phyloP scores from a whole-genome alignment of 35 echinoderm and acorn worm species.

The Apostichopus japonicus region DNA sequence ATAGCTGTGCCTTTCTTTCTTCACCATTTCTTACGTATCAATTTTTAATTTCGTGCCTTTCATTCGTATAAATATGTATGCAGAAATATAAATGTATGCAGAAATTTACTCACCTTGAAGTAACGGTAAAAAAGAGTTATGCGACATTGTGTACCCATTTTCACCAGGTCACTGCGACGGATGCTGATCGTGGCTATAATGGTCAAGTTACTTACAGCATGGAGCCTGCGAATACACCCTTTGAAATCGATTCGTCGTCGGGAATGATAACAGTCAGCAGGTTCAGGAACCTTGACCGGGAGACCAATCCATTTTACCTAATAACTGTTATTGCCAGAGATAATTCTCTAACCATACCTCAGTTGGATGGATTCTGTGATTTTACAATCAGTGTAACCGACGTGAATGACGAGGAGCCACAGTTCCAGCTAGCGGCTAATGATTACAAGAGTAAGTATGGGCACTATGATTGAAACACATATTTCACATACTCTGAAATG shows the following conservation, averaged over 20 bases:
- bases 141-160: too few species aligned
- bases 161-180: constrained; percentile 38
- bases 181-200: constrained; percentile 31
- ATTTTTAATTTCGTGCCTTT: too few species aligned
- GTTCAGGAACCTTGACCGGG: constrained; percentile 21
- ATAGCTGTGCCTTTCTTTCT: too few species aligned
- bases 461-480: not conserved
- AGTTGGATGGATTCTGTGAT: constrained; percentile 42
- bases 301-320: not conserved
- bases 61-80: too few species aligned
- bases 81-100: too few species aligned
- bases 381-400: constrained; percentile 14
- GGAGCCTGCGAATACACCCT: not conserved
- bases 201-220: constrained; percentile 31
- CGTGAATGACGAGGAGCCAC: constrained; percentile 46
- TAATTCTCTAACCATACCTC: not conserved
- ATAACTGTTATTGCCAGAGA: constrained; percentile 31
- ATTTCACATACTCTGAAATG: not conserved
- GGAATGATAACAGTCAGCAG: constrained; percentile 28
- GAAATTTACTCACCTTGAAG: too few species aligned
- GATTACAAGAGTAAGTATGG: constrained; percentile 15
- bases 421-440: not conserved
- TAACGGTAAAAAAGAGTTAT: too few species aligned
- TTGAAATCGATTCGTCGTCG: not conserved
- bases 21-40: too few species aligned